Evolutionary conservation across 2,113 vertebrate species (phyloP).

Genomic region (Butastur rufipennis): DNA sequence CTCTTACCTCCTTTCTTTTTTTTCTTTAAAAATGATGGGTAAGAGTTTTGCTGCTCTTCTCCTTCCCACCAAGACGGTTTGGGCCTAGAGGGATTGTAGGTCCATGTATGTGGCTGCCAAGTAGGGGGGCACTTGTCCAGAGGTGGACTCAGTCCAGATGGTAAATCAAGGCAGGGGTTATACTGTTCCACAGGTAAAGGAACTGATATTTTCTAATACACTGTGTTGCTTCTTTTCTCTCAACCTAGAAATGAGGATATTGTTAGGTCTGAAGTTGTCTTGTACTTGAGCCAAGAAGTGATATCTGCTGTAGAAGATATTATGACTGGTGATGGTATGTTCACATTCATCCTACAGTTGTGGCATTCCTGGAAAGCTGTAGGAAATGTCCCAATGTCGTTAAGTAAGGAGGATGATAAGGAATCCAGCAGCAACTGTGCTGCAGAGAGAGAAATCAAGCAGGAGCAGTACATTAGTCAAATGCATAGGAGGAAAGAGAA

Average conservation of each 20-base stretch:
- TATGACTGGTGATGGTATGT: neutral
- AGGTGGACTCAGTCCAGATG: neutral
- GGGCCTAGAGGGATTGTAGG: neutral
- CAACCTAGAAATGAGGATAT: neutral
- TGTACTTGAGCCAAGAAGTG: neutral
- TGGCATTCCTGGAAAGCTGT: neutral
- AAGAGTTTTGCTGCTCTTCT: neutral
- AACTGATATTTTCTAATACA: neutral
- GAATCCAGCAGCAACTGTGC: neutral
- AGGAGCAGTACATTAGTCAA: neutral
- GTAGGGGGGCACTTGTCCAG: neutral
- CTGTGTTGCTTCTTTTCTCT: neutral
- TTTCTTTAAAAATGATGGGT: neutral
- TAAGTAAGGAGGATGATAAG: neutral
- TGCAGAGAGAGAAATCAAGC: neutral
- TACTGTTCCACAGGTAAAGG: neutral
- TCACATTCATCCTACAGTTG: neutral
- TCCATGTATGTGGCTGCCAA: neutral
- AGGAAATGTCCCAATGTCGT: neutral
- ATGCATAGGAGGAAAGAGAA: neutral
- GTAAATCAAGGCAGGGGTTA: neutral
- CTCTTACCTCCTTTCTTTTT: fast-evolving
- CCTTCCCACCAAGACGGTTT: neutral
- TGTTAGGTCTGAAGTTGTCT: neutral
- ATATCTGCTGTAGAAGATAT: neutral